Evolutionary conservation across 2,888 invertebrate species (phyloP).

Genomic region (Zeuzera pyrina): DNA sequence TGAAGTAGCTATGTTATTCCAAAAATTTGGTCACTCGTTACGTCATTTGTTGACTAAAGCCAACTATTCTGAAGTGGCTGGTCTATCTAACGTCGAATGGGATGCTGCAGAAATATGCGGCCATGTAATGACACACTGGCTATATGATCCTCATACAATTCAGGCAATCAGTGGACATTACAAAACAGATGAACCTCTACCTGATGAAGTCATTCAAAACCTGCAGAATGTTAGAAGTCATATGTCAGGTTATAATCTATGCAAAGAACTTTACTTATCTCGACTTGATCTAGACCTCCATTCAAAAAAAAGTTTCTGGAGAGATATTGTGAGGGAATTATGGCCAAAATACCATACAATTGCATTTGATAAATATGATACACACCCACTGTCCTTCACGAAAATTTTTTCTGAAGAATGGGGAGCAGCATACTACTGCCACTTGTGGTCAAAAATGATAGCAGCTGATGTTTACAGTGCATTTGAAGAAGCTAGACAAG

Average conservation of each 20-base stretch:
- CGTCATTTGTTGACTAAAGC: constrained; percentile 89
- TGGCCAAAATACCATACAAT: constrained; percentile 89
- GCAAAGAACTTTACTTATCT: constrained; percentile 85
- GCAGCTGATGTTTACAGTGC: constrained; percentile 93
- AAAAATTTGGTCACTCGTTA: constrained; percentile 89
- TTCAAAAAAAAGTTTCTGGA: constrained; percentile 85
- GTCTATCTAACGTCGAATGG: constrained; percentile 92
- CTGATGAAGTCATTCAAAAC: constrained; percentile 76
- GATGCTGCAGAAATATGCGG: constrained; percentile 91
- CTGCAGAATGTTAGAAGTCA: constrained; percentile 78
- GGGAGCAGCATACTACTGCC: constrained; percentile 89
- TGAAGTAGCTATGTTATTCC: constrained; percentile 84
- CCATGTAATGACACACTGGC: constrained; percentile 87
- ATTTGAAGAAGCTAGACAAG: constrained; percentile 79
- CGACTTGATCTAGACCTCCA: constrained; percentile 89
- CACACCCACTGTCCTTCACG: constrained; percentile 88
- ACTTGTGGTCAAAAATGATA: constrained; percentile 89
- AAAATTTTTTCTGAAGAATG: constrained; percentile 88
- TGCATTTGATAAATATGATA: constrained; percentile 83
- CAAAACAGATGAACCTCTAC: constrained; percentile 79
- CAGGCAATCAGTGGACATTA: constrained; percentile 82
- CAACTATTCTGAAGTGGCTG: constrained; percentile 88
- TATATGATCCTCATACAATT: constrained; percentile 76
- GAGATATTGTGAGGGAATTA: constrained; percentile 80
- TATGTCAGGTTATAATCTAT: constrained; percentile 85